A percentile compares a stretch with the other conserved stretches of the same genome.
These are phyloP conservation scores for Aplochiton taeniatus DNA, from an alignment of 2,797 vertebrate species.

Conservation along the genomic window DNA sequence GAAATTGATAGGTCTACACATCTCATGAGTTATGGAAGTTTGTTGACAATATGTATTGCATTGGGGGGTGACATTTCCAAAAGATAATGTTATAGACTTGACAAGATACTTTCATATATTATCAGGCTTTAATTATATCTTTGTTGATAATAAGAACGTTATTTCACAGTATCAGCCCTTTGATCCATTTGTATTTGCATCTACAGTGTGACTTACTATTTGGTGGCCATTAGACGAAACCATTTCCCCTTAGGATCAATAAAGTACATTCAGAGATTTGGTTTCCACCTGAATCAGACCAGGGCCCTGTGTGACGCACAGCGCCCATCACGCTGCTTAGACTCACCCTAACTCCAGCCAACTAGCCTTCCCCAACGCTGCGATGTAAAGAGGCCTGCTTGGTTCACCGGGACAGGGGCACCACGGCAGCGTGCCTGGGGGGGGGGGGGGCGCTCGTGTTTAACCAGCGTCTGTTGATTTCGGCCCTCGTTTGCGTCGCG, in stretches of 20 bases:
- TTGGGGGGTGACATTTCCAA: too few species aligned
- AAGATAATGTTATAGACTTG: too few species aligned
- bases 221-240: slow-evolving; percentile 59
- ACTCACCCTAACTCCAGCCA: slow-evolving; percentile 36
- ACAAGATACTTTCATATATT: too few species aligned
- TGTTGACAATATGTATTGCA: too few species aligned
- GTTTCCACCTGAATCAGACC: slow-evolving; percentile 14
- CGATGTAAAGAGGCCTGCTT: slow-evolving; percentile 47
- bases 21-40: too few species aligned
- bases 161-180: too few species aligned
- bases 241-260: slow-evolving; percentile 46
- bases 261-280: slow-evolving; percentile 28
- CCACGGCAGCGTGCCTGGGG: slow-evolving; percentile 23
- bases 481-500: slow-evolving; percentile 62
- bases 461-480: slow-evolving; percentile 52
- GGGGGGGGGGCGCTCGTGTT: slow-evolving; percentile 47
- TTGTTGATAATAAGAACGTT: too few species aligned
- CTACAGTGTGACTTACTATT: slow-evolving; percentile 46
- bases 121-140: too few species aligned
- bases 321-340: slow-evolving; percentile 21
- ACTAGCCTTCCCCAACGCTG: slow-evolving; percentile 38
- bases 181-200: too few species aligned
- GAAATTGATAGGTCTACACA: too few species aligned
- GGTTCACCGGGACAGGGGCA: slow-evolving; percentile 31
- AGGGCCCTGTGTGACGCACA: slow-evolving; percentile 12